phyloP scores from a whole-genome alignment of 2,797 vertebrate genomes.

The Emydoidea blandingii region DNA sequence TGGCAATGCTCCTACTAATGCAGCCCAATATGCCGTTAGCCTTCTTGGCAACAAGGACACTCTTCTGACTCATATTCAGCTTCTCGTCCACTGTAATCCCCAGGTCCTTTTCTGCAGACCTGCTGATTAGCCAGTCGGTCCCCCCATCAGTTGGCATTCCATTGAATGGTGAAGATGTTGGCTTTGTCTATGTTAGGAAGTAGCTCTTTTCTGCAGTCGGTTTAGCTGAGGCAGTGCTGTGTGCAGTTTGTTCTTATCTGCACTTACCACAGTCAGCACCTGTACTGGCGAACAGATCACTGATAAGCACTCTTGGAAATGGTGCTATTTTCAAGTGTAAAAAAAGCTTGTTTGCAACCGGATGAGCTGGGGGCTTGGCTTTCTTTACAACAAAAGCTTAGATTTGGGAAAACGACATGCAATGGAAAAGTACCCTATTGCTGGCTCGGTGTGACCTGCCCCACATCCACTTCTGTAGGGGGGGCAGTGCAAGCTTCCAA shows the following conservation, averaged over 20 bases:
- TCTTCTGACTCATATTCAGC: too few relatives aligned
- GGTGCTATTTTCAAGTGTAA: background rate
- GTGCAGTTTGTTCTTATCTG: rapidly evolving
- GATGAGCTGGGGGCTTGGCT: background rate
- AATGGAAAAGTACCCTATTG: conserved; percentile 57
- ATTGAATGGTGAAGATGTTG: background rate
- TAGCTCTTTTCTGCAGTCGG: background rate
- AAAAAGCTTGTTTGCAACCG: background rate
- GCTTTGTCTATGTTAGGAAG: background rate
- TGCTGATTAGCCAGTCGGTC: too few relatives aligned
- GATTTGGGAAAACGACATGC: conserved; percentile 39
- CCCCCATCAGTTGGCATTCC: background rate
- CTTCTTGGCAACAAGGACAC: too few relatives aligned
- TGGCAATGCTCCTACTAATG: too few relatives aligned
- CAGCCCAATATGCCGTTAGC: too few relatives aligned
- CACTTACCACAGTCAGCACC: too few relatives aligned
- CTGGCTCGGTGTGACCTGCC: conserved; percentile 69
- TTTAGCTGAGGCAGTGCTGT: background rate
- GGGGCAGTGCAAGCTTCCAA: conserved; percentile 43
- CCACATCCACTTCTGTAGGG: rapidly evolving
- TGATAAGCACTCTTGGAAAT: background rate
- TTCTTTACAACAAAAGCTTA: conserved; percentile 34
- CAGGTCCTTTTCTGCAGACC: too few relatives aligned
- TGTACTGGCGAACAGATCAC: background rate
- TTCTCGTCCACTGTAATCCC: too few relatives aligned